Percentiles rank a stretch among this genome's conserved stretches.
phyloP scores from a whole-genome alignment of 2,113 vertebrate species.

The Epinephelus moara region DNA sequence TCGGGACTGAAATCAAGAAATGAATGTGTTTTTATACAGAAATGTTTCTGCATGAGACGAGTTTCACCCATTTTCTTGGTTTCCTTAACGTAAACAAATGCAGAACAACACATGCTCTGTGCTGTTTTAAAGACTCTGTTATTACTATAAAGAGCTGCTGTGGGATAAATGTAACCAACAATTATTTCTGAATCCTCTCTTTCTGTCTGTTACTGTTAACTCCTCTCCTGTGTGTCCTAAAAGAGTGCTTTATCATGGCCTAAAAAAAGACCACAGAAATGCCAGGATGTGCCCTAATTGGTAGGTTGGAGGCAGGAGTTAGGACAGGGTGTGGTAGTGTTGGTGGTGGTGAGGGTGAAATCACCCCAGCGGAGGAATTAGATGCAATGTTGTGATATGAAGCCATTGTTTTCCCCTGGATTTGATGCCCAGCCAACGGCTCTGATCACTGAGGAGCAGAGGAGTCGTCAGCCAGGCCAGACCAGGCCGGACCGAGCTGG shows the following conservation, averaged over 20 bases:
- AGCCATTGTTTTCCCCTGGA: conserved; percentile 13
- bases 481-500: background rate
- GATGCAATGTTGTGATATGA: background rate
- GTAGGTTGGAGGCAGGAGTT: background rate
- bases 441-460: background rate
- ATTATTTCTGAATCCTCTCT: background rate
- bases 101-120: background rate
- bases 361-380: background rate
- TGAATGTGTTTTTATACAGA: too few relatives aligned
- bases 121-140: background rate
- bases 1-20: too few relatives aligned
- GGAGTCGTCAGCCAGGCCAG: background rate
- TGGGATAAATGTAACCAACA: too few relatives aligned
- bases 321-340: background rate
- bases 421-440: conserved; percentile 2
- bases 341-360: background rate
- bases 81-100: background rate
- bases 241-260: background rate
- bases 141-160: too few relatives aligned
- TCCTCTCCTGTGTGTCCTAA: too few relatives aligned
- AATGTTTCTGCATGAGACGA: too few relatives aligned
- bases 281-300: background rate
- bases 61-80: background rate
- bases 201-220: background rate
- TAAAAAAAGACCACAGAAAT: background rate